Conservation (phyloP, 2,797 vertebrate genomes). For the Hippopotamyrus pictus region DNA sequence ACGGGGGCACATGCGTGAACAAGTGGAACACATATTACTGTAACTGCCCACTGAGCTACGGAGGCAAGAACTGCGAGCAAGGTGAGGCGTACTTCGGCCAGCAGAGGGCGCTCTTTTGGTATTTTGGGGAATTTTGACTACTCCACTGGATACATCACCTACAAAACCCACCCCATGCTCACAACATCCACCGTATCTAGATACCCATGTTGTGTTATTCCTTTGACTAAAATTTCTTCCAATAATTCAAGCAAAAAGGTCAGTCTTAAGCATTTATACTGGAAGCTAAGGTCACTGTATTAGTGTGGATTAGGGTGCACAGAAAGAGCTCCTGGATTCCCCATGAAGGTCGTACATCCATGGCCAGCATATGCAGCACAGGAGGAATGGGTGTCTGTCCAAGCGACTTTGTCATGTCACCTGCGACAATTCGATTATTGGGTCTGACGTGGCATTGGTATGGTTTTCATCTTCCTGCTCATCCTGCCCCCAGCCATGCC, state of each 20-base stretch:
- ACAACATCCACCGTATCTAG: not conserved
- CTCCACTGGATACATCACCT: not conserved
- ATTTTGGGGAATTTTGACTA: not conserved
- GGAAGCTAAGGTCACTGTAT: not conserved
- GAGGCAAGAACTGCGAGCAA: slow-evolving; percentile 81
- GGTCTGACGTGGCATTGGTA: not conserved
- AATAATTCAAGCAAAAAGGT: not conserved
- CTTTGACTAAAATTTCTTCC: not conserved
- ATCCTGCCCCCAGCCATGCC: slow-evolving; percentile 64
- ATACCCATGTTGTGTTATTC: not conserved
- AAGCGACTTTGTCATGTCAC: not conserved
- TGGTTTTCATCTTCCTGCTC: not conserved
- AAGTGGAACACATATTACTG: slow-evolving; percentile 73
- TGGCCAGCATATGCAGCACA: not conserved
- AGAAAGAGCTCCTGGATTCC: slow-evolving; percentile 10
- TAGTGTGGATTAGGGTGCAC: not conserved
- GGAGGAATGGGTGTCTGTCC: not conserved
- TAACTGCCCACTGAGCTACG: slow-evolving; percentile 64
- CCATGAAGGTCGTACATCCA: slow-evolving; percentile 16
- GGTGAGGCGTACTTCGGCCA: slow-evolving; percentile 47
- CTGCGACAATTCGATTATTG: not conserved
- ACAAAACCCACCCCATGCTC: not conserved
- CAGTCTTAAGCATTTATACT: not conserved
- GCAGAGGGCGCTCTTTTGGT: not conserved
- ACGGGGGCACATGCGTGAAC: slow-evolving; percentile 72